Evolutionary conservation across 2,888 invertebrate genomes (phyloP).

Genomic region (Syrphus vitripennis): DNA sequence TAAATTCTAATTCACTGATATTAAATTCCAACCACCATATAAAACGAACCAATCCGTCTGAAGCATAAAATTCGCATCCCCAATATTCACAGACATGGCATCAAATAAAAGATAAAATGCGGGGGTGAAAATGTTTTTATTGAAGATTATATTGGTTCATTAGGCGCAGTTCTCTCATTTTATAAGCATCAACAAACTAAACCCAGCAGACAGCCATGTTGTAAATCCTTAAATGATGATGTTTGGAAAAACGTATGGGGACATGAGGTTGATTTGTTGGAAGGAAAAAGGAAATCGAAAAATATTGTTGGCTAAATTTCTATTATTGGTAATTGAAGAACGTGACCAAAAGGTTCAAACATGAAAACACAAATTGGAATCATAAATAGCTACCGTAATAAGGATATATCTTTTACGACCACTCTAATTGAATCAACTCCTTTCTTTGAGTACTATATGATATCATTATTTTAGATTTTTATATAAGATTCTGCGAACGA

Average conservation of each 20-base stretch:
- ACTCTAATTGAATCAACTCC: conserved; percentile 37
- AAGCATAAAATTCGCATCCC: not conserved
- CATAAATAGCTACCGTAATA: conserved; percentile 47
- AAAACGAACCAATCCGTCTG: conserved; percentile 52
- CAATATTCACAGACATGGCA: conserved; percentile 3
- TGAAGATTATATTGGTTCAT: conserved; percentile 38
- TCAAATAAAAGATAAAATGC: conserved; percentile 10
- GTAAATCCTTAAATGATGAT: not conserved
- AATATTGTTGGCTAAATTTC: not conserved
- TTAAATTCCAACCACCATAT: conserved; percentile 39
- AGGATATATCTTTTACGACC: conserved; percentile 12
- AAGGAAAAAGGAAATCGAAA: not conserved
- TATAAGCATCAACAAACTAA: not conserved
- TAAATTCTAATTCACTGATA: conserved; percentile 9
- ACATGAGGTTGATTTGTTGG: not conserved
- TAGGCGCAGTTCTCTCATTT: conserved; percentile 2
- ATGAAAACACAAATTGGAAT: conserved; percentile 17
- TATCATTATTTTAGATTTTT: too few relatives aligned
- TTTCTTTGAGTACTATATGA: too few relatives aligned
- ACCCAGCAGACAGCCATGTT: conserved; percentile 31
- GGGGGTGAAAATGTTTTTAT: conserved; percentile 26
- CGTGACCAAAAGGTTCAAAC: conserved; percentile 29
- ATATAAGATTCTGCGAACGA: too few relatives aligned
- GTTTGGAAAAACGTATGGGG: not conserved
- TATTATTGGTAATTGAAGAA: not conserved